Conservation (phyloP, 2,888 invertebrate genomes). For the Lasioglossum vierecki region DNA sequence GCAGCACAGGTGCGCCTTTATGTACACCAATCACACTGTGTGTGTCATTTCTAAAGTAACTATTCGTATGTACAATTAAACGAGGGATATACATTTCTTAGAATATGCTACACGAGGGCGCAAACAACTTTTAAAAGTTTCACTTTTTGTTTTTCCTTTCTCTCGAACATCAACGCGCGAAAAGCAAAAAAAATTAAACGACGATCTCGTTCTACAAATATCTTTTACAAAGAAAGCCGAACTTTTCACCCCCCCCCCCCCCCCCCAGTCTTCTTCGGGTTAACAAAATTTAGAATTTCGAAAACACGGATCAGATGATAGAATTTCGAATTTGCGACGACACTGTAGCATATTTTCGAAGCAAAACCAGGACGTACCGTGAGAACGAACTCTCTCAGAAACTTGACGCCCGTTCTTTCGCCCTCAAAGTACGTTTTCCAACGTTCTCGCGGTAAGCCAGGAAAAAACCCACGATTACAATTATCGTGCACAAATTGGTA, state of each 20-base stretch:
- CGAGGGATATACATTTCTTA: constrained; percentile 47
- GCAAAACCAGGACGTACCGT: constrained; percentile 22
- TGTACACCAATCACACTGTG: constrained; percentile 67
- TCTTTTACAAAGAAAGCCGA: neutral
- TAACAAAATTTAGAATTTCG: constrained; percentile 5
- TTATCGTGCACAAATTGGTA: constrained; percentile 61
- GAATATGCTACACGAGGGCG: constrained; percentile 58
- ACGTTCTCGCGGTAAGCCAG: constrained; percentile 27
- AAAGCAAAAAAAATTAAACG: neutral
- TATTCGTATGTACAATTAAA: constrained; percentile 76
- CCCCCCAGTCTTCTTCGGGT: neutral
- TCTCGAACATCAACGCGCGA: neutral
- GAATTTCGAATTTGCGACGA: neutral
- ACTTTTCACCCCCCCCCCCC: neutral
- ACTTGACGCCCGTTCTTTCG: neutral
- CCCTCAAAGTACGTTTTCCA: neutral
- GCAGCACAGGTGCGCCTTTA: constrained; percentile 56
- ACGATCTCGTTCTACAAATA: neutral
- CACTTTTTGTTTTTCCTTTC: neutral
- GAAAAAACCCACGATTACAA: constrained; percentile 44
- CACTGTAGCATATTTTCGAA: constrained; percentile 59
- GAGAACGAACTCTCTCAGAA: constrained; percentile 35
- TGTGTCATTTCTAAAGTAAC: constrained; percentile 66
- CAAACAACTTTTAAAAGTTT: neutral
- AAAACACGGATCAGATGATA: neutral